phyloP scores from a whole-genome alignment of 2,797 vertebrate genomes.

The Odontamblyopus lacepedii region DNA sequence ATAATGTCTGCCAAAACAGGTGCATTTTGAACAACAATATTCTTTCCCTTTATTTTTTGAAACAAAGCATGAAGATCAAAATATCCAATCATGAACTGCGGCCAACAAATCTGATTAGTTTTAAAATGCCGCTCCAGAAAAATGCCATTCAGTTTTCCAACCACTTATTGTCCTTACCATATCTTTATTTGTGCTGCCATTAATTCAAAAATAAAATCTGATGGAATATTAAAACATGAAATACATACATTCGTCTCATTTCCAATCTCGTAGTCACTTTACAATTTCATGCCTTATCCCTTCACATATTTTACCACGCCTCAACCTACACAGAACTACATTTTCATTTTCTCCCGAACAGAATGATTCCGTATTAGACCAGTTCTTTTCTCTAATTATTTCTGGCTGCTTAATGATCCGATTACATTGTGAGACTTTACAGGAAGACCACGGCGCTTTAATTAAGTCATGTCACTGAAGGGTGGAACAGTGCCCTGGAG shows the following conservation, averaged over 20 bases:
- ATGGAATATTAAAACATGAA: no score
- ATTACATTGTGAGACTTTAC: constrained; percentile 66
- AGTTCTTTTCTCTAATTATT: constrained; percentile 63
- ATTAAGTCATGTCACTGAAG: constrained; percentile 64
- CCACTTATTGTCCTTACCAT: no score
- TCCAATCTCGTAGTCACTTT: not conserved
- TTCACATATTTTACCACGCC: not conserved
- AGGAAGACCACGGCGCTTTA: constrained; percentile 61
- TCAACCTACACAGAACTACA: constrained; percentile 8
- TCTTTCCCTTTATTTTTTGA: no score
- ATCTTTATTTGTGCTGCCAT: no score
- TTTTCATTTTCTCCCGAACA: constrained; percentile 52
- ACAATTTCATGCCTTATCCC: not conserved
- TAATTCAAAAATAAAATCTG: no score
- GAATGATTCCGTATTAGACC: constrained; percentile 55
- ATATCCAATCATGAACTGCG: not conserved
- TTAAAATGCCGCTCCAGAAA: not conserved
- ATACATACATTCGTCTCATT: no score
- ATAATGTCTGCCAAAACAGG: not conserved
- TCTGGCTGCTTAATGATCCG: constrained; percentile 68
- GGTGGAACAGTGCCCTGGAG: constrained; percentile 52
- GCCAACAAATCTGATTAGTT: not conserved
- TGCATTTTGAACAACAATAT: no score
- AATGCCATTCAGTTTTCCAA: no score
- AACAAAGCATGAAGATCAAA: not conserved